These are phyloP conservation scores for Scaptomyza pallida DNA, from an alignment of 1,140 invertebrate species.

Conservation along the genomic window DNA sequence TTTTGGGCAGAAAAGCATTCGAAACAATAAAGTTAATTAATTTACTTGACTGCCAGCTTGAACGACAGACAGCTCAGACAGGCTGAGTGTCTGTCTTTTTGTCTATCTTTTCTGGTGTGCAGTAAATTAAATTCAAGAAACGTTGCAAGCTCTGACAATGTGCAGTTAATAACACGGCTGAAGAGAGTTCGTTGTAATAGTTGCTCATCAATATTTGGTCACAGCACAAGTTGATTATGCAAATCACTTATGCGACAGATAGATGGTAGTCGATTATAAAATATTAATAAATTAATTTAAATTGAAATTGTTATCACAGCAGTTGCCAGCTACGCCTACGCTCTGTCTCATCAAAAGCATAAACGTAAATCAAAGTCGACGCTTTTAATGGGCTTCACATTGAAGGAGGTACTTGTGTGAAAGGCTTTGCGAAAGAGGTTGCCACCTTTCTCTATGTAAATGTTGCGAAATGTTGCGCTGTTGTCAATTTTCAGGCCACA, in stretches of 20 bases:
- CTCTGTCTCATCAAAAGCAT: not conserved
- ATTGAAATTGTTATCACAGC: slow-evolving; percentile 52
- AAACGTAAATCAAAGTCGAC: slow-evolving; percentile 58
- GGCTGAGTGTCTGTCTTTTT: not conserved
- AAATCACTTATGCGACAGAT: slow-evolving; percentile 54
- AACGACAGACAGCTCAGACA: not conserved
- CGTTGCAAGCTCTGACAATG: slow-evolving; percentile 43
- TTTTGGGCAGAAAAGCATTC: slow-evolving; percentile 22
- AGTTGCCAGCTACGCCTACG: not conserved
- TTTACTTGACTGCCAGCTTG: slow-evolving; percentile 55
- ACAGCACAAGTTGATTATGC: slow-evolving; percentile 59
- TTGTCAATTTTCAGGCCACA: slow-evolving; percentile 67
- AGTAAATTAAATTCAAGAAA: slow-evolving; percentile 72
- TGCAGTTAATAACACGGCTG: slow-evolving; percentile 59
- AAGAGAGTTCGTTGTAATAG: slow-evolving; percentile 22
- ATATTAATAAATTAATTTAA: slow-evolving; percentile 77
- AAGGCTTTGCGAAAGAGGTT: not conserved
- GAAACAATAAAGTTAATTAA: slow-evolving; percentile 78
- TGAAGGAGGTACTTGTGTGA: slow-evolving; percentile 7
- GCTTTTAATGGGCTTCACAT: slow-evolving; percentile 53
- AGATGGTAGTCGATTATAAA: slow-evolving; percentile 71
- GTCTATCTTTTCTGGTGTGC: slow-evolving; percentile 7
- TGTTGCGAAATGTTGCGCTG: slow-evolving; percentile 25
- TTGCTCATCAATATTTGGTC: slow-evolving; percentile 35
- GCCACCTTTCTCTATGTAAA: not conserved